Percentiles rank a stretch among this genome's conserved stretches.
Evolutionary conservation across 2,113 vertebrate species (phyloP).

Genomic region (Seriola quinqueradiata): DNA sequence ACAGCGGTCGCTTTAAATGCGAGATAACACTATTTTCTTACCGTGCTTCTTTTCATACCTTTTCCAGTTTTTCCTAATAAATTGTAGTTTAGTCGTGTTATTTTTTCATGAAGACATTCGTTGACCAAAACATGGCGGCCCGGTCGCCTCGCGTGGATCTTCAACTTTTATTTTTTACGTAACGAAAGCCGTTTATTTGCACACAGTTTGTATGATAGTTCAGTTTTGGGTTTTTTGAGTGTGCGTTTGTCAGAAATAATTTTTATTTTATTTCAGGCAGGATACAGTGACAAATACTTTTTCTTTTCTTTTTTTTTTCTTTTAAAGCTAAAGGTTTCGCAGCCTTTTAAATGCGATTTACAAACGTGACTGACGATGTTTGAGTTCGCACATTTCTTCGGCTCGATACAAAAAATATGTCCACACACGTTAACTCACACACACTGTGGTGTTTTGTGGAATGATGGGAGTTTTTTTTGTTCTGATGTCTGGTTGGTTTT

Average conservation of each 20-base stretch:
- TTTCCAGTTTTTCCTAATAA: constrained; percentile 93
- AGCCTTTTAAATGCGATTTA: not conserved
- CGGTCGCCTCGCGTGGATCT: constrained; percentile 8
- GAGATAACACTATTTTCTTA: constrained; percentile 65
- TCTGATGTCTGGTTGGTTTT: constrained; percentile 18
- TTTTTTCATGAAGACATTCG: constrained; percentile 41
- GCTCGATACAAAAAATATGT: not conserved
- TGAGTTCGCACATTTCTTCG: not conserved
- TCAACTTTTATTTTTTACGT: constrained; percentile 35
- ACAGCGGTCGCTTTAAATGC: constrained; percentile 87
- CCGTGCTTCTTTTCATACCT: constrained; percentile 88
- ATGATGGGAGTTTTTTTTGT: constrained; percentile 24
- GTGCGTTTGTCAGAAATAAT: constrained; percentile 26
- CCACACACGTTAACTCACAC: not conserved
- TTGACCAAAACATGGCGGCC: constrained; percentile 56
- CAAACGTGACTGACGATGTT: constrained; percentile 24
- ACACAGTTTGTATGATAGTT: constrained; percentile 56
- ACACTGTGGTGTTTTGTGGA: constrained; percentile 36
- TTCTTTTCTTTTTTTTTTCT: not conserved
- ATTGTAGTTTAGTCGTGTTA: constrained; percentile 86
- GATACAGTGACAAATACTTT: constrained; percentile 2
- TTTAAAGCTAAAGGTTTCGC: constrained; percentile 17
- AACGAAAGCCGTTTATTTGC: constrained; percentile 57
- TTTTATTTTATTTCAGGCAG: constrained; percentile 17
- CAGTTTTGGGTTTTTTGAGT: constrained; percentile 7